Evolutionary conservation across 2,113 vertebrate genomes (phyloP), one percentile per base, ranked within the genome.

Genomic region (Larimichthys polyactis): DNA sequence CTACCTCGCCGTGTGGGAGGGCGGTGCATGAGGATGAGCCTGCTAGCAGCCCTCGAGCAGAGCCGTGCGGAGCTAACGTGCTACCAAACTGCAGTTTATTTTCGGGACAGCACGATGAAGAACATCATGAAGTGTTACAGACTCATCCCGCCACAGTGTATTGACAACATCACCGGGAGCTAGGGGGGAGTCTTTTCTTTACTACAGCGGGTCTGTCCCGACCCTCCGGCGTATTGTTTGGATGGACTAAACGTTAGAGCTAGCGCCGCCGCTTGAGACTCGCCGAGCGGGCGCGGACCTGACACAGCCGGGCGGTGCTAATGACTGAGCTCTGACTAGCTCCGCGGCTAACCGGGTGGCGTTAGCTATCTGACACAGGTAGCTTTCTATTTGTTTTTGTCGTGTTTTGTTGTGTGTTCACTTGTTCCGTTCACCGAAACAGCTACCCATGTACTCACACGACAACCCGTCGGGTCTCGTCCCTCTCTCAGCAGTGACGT

Each of bases 311-410:
- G 89, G 90, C 83, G 88, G 79, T 46, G 90, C 92, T 88, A 91
- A 91, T 75, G 90, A 43, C 52, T 74, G 83, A 78, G 73, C 84
- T 83, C 78, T 81, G 82, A 89, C 52, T 93, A 89, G 89, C 90
- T 87, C 54, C 67, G 82, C 49, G 66, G 93, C 90, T 92, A 94
- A 90, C 93, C 89, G 89, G 90, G 78, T 75, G 80, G 75, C 58
- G 71, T 72, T 85, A 88, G 89, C 88, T 75, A 57, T 67, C 81
- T 77, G 79, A 92, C 81, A 79, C 78, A 93, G 93, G 93, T 94
- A 92, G 69, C 71, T 0, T n/a, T 32, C 4, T 44, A 44, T 60
- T 65, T 83, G 27, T 77, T 58, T 79, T 68, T 79, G 29, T 79
- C 20, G 7, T 83, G n/a, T 74, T 58, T 64, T 76, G 7, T 14